Conservation (phyloP, 64 coral and sea anemone genomes). For the Montipora cactus region DNA sequence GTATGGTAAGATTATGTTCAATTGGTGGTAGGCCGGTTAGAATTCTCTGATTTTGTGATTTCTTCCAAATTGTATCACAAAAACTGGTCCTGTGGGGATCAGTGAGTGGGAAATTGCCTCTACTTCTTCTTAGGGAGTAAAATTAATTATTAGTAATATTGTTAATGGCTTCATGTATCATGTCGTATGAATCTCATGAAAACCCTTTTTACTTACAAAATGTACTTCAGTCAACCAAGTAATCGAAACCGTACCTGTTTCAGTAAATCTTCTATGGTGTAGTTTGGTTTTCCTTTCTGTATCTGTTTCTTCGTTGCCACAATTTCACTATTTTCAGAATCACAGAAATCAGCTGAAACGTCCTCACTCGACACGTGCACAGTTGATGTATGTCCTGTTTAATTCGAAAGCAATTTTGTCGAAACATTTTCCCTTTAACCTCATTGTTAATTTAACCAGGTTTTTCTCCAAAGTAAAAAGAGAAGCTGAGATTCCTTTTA, state of each 20-base stretch:
- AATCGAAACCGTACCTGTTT: conserved; percentile 16
- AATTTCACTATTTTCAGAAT: conserved; percentile 14
- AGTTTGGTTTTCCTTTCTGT: neutral
- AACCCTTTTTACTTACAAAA: too few relatives aligned
- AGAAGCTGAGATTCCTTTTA: conserved; percentile 9
- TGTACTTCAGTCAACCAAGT: too few relatives aligned
- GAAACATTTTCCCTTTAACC: neutral
- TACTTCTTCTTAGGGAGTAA: too few relatives aligned
- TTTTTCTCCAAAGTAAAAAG: neutral
- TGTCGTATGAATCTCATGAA: too few relatives aligned
- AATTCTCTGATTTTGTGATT: too few relatives aligned
- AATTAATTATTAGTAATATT: too few relatives aligned
- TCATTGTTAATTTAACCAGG: neutral
- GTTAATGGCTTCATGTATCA: too few relatives aligned
- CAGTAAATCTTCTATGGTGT: conserved; percentile 26
- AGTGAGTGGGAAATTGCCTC: too few relatives aligned
- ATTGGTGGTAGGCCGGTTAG: too few relatives aligned
- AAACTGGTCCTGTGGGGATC: too few relatives aligned
- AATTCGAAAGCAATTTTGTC: neutral
- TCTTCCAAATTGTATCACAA: too few relatives aligned
- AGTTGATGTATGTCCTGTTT: neutral
- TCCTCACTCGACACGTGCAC: neutral
- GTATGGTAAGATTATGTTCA: too few relatives aligned
- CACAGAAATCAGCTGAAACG: neutral
- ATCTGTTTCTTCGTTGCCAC: neutral